Percentiles rank a stretch among this genome's conserved stretches.
phyloP scores from a whole-genome alignment of 1,140 invertebrate genomes.

The Danaus plexippus region DNA sequence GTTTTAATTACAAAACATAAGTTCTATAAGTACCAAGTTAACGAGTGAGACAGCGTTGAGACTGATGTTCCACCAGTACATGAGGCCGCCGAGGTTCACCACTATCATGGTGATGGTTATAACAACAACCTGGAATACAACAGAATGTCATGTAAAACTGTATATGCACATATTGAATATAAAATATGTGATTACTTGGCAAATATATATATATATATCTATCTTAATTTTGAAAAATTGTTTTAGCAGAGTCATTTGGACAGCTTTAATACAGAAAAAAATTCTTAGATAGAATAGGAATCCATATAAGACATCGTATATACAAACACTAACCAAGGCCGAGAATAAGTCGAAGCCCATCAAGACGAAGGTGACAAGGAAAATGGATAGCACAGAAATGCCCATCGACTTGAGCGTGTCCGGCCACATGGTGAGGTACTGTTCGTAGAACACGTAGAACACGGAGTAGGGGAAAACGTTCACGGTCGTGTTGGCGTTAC shows the following conservation, averaged over 20 bases:
- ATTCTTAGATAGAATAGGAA: too few relatives aligned
- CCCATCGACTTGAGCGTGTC: conserved; percentile 91
- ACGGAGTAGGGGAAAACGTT: conserved; percentile 98
- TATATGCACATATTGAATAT: too few relatives aligned
- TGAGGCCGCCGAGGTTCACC: conserved; percentile 92
- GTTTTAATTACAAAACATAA: background rate
- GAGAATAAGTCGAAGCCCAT: conserved; percentile 97
- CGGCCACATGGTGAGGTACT: conserved; percentile 97
- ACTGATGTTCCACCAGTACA: conserved; percentile 97
- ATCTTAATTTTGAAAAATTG: too few relatives aligned
- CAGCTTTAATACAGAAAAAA: too few relatives aligned
- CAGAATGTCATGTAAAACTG: too few relatives aligned
- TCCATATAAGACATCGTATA: background rate
- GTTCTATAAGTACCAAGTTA: conserved; percentile 77
- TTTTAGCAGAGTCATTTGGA: background rate
- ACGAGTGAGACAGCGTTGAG: conserved; percentile 98
- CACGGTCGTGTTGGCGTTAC: conserved; percentile 73
- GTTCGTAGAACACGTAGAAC: conserved; percentile 99
- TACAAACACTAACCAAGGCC: conserved; percentile 47
- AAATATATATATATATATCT: too few relatives aligned
- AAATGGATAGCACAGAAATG: conserved; percentile 92
- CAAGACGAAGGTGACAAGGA: conserved; percentile 93
- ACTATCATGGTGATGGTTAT: conserved; percentile 95
- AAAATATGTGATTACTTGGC: too few relatives aligned
- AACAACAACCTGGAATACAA: conserved; percentile 78